Conservation (phyloP, 2,113 vertebrate genomes). For the Fulica atra region DNA sequence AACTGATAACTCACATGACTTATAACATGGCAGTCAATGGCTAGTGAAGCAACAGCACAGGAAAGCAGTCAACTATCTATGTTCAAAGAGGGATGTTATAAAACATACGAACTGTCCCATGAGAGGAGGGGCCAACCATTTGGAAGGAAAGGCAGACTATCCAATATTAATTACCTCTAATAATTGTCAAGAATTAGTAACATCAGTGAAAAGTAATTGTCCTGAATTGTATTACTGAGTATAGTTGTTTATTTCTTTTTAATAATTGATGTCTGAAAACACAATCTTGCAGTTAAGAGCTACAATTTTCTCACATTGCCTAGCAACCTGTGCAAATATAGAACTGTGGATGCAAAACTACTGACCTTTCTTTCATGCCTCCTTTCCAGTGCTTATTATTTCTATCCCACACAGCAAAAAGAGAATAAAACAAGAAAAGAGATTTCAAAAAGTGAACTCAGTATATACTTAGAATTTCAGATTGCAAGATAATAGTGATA, state of each 20-base stretch:
- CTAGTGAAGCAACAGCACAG: not conserved
- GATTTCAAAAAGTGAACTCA: not conserved
- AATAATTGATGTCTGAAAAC: conserved; percentile 68
- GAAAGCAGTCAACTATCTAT: not conserved
- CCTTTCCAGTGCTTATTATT: conserved; percentile 41
- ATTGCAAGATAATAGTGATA: not conserved
- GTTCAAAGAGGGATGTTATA: not conserved
- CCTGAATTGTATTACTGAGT: not conserved
- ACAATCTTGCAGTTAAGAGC: conserved; percentile 35
- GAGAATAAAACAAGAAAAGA: not conserved
- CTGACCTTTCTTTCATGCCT: conserved; percentile 66
- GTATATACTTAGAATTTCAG: not conserved
- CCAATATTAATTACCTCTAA: not conserved
- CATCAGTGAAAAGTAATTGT: not conserved
- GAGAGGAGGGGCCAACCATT: not conserved
- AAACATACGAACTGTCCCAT: not conserved
- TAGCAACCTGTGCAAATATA: conserved; percentile 77
- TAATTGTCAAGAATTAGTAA: not conserved
- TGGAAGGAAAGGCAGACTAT: not conserved
- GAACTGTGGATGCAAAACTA: conserved; percentile 72
- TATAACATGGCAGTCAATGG: not conserved
- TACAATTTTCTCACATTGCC: conserved; percentile 72
- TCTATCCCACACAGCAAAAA: not conserved
- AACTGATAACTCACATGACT: not conserved
- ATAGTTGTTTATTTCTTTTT: conserved; percentile 53